Conservation (phyloP, 1,140 invertebrate genomes). For the Propsilocerus akamusi region DNA sequence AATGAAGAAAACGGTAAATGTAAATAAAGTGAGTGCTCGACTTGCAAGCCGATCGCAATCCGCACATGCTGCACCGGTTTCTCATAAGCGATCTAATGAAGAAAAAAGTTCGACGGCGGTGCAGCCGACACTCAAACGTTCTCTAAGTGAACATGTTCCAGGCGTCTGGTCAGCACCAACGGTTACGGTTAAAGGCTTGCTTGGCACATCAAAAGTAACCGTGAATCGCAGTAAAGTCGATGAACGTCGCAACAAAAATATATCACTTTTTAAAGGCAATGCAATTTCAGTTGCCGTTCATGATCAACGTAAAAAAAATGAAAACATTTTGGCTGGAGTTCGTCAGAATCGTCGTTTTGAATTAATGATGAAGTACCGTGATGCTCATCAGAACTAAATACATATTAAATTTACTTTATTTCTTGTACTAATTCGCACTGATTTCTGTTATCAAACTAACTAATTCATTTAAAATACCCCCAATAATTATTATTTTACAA, state of each 20-base stretch:
- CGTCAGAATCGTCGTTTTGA: slow-evolving; percentile 45
- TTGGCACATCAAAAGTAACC: not conserved
- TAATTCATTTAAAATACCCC: too few relatives aligned
- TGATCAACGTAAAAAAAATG: slow-evolving; percentile 16
- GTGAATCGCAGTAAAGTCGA: not conserved
- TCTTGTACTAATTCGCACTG: too few relatives aligned
- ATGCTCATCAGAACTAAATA: too few relatives aligned
- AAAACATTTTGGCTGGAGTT: slow-evolving; percentile 33
- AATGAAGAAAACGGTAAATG: not conserved
- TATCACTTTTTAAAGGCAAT: not conserved
- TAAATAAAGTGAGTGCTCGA: not conserved
- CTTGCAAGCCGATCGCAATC: not conserved
- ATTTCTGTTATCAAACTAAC: too few relatives aligned
- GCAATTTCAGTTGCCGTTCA: not conserved
- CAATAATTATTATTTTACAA: too few relatives aligned
- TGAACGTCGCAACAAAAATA: not conserved
- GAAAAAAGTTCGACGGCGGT: not conserved
- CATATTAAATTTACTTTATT: too few relatives aligned
- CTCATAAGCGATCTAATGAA: not conserved
- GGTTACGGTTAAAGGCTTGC: not conserved
- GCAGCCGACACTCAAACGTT: not conserved
- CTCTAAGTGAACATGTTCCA: not conserved
- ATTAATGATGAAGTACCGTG: slow-evolving; percentile 34
- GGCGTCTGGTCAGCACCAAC: not conserved
- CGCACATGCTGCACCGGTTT: not conserved